Base-by-base conservation (phyloP, 2,113 vertebrate species). In the Pollachius pollachius region DNA sequence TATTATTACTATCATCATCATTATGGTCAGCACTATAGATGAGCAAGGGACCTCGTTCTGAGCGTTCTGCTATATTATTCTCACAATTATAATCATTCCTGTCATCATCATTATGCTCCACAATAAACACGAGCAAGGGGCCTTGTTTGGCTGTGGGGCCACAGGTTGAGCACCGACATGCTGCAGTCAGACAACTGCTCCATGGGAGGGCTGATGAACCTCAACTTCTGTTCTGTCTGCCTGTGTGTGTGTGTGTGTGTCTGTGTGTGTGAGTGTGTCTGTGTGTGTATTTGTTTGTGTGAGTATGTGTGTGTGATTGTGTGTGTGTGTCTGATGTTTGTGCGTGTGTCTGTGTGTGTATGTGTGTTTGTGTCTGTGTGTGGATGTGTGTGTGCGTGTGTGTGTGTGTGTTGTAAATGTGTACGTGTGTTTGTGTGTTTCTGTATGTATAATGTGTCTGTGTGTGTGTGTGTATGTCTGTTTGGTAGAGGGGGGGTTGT, bases 131-230 rank as follows among this genome's bases (percentile, higher is more conserved):
- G 30, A 30, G 30, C 30, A 30, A 2, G 30, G 30, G 30, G 27
- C 4, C 27, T 30, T 6, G 5, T 30, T 30, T 4, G 3, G 30
- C 30, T 30, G 30, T 30, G 27, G 27, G 27, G 30, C 30, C 30
- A 30, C 30, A 30, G 30, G 30, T 30, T 30, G 71, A 27, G 64
- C 41, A 18, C 62, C 75, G 62, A 30, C 5, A 30, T 30, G 30
- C 30, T 30, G 30, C 30, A 30, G 30, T 30, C 30, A 30, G 30
- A 30, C 30, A 30, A 64, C 80, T 69, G 81, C 19, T 11, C 64
- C 70, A 79, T 79, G 84, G 79, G 79, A 82, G 70, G 78, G 76
- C 48, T 15, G 61, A 74, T 70, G 65, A 86, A 84, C 82, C 83
- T 85, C 30, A 30, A 30, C 30, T 30, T 30, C 52, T 54, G 52